Conservation (phyloP, 2,113 vertebrate genomes). For the Ursus arctos region DNA sequence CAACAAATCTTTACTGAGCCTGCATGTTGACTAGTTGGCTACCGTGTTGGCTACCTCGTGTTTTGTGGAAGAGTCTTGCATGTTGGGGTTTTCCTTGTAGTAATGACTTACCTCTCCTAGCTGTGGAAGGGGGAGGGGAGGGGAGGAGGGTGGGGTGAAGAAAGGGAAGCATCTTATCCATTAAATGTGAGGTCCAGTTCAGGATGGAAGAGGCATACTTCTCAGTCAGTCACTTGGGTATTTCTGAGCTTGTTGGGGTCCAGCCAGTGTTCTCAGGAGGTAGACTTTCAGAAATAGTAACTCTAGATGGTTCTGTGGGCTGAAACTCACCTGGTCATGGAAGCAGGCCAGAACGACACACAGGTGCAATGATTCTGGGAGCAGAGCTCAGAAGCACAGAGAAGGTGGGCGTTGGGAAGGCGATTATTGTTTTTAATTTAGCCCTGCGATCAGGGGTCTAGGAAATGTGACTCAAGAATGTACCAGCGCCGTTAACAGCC, state of each 20-base stretch:
- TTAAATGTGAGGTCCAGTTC: background rate
- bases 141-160: background rate
- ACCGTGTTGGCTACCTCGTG: rapidly evolving
- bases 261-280: background rate
- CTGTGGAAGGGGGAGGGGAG: background rate
- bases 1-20: background rate
- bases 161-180: background rate
- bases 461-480: background rate
- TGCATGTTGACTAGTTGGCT: rapidly evolving
- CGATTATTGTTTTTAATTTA: background rate
- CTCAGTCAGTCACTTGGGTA: rapidly evolving
- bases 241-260: background rate
- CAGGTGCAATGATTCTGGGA: background rate
- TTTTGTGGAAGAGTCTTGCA: background rate
- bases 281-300: background rate
- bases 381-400: rapidly evolving
- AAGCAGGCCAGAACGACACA: background rate
- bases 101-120: background rate
- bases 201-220: background rate
- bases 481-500: rapidly evolving
- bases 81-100: background rate
- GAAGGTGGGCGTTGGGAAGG: background rate
- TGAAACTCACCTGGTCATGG: background rate
- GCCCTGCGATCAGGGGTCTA: background rate
- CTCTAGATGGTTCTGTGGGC: background rate